phyloP scores from a whole-genome alignment of 2,888 invertebrate species.

The Oasisia sp. region DNA sequence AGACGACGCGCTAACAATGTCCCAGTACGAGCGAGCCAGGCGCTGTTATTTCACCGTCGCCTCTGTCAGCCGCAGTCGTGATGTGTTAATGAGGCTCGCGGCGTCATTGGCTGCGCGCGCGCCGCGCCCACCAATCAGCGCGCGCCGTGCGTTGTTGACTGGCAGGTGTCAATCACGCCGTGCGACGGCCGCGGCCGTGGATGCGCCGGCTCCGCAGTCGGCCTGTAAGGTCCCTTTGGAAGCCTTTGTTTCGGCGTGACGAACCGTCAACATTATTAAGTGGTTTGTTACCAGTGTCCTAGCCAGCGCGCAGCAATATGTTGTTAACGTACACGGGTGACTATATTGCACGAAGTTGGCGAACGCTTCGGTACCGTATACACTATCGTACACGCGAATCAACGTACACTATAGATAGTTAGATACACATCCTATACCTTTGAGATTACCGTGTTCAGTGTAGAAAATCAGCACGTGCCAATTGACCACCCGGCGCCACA shows the following conservation, averaged over 20 bases:
- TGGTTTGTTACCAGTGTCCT: slow-evolving; percentile 6
- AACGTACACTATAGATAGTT: not conserved
- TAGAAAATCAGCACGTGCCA: not conserved
- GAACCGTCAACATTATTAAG: slow-evolving; percentile 6
- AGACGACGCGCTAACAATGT: slow-evolving; percentile 11
- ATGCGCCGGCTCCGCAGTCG: not conserved
- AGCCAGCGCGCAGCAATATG: not conserved
- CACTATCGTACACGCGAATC: not conserved
- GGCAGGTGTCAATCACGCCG: not conserved
- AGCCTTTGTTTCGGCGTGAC: slow-evolving; percentile 17
- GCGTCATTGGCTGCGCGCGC: not conserved
- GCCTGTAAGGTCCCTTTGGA: not conserved
- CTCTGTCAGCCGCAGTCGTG: not conserved
- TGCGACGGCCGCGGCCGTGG: not conserved
- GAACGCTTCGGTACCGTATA: not conserved
- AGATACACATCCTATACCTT: not conserved
- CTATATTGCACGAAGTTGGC: not conserved
- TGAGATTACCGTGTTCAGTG: not conserved
- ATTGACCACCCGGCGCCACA: not conserved
- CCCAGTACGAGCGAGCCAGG: not conserved
- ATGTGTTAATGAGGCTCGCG: slow-evolving; percentile 17
- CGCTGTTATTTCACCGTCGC: not conserved
- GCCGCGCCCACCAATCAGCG: not conserved
- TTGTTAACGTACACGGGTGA: not conserved
- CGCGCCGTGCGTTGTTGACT: not conserved